phyloP scores from a whole-genome alignment of 2,888 invertebrate species.

The Brenthis daphne region DNA sequence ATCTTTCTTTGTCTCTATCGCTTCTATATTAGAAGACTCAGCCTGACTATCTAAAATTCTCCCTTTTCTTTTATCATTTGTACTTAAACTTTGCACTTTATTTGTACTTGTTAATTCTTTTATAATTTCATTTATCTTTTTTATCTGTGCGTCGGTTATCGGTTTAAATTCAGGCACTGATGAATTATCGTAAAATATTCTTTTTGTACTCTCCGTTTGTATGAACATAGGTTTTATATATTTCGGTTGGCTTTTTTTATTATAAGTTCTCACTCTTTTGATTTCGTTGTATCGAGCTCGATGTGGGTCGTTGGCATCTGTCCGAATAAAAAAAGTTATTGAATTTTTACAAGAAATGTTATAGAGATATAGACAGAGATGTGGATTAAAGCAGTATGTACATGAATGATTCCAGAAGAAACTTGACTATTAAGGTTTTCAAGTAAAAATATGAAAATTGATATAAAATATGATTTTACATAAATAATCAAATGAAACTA shows the following conservation, averaged over 20 bases:
- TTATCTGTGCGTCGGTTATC: conserved; percentile 72
- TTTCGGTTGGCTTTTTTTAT: conserved; percentile 46
- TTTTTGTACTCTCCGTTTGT: conserved; percentile 59
- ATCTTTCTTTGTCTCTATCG: conserved; percentile 40
- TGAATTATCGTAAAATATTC: conserved; percentile 58
- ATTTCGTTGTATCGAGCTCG: conserved; percentile 62
- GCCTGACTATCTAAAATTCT: conserved; percentile 48
- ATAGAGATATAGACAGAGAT: conserved; percentile 18
- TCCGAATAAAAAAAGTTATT: conserved; percentile 58
- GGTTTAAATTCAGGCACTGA: conserved; percentile 72
- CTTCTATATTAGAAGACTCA: conserved; percentile 38
- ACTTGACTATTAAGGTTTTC: background rate
- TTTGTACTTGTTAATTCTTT: conserved; percentile 53
- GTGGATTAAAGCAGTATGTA: conserved; percentile 8
- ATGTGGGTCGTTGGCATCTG: conserved; percentile 78
- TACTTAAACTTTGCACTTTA: conserved; percentile 38
- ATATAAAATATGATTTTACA: too few relatives aligned
- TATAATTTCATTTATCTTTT: conserved; percentile 66
- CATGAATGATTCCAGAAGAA: conserved; percentile 1
- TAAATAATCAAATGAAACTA: too few relatives aligned
- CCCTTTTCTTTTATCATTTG: conserved; percentile 54
- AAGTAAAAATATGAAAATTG: too few relatives aligned
- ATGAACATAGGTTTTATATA: conserved; percentile 70
- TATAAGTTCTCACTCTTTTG: conserved; percentile 48
- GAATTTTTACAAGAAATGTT: conserved; percentile 39